Evolutionary conservation across 2,888 invertebrate species (phyloP), one percentile per base, ranked within the genome.

Genomic region (Ochlodes sylvanus): DNA sequence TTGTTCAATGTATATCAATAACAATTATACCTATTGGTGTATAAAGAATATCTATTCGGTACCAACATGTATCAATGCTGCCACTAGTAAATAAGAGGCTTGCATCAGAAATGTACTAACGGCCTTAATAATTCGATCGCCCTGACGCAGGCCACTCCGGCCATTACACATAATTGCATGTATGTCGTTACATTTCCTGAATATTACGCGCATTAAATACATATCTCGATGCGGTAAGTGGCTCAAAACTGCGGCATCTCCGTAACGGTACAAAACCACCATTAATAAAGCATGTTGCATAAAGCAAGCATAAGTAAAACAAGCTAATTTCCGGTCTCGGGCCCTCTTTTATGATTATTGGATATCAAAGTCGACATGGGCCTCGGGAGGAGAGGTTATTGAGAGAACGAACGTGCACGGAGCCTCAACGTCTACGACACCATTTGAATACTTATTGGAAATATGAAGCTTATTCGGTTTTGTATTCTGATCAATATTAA

Each of bases 201-300:
- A 76, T 72, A 76, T 74, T 76, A 77, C 76, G 76, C 75, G 75
- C 69, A 69, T 68, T 80, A 81, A 83, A 81, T 79, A 78, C 76
- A 77, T 74, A 79, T 79, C 78, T 69, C 77, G 75, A 78, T 82
- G 82, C 72, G 68, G 71, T 73, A 76, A 74, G 72, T 73, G 70
- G 68, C 71, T 80, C 81, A 86, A 83, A 86, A 85, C 79, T 83
- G 81, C 85, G 80, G 81, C 78, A 79, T 81, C 79, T 79, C 73
- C 66, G 68, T 89, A 89, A 89, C 90, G 87, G 90, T 85, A 87
- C 81, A 76, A 85, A 85, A 85, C 79, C 77, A 82, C 85, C 80
- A 85, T 82, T 84, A 87, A 83, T 83, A 80, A 76, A 76, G 78
- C 80, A 80, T 77, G 81, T 83, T 87, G 82, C 82, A 80, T 85